These are phyloP conservation scores for Darevskia mixta DNA, from an alignment of 2,797 vertebrate species.

Conservation along the genomic window DNA sequence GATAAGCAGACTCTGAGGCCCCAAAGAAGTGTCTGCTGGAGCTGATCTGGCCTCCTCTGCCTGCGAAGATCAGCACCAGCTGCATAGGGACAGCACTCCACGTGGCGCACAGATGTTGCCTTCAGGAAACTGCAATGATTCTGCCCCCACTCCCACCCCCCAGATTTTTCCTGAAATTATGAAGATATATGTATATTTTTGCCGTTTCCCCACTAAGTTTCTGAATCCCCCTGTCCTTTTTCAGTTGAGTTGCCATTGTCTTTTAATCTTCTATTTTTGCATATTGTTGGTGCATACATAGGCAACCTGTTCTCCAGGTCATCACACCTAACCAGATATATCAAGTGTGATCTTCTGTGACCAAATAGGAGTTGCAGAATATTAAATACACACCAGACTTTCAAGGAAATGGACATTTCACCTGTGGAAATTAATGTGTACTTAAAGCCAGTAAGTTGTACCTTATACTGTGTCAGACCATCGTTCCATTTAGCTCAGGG, in stretches of 20 bases:
- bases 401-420: neutral
- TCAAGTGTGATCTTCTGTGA: neutral
- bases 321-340: too few relatives aligned
- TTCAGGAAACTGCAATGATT: conserved; percentile 3
- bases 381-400: neutral
- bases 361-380: neutral
- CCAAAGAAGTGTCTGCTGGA: neutral
- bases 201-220: neutral
- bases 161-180: neutral
- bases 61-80: conserved; percentile 41
- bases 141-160: neutral
- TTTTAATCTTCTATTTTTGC: neutral
- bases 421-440: neutral
- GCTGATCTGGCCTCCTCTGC: conserved; percentile 13
- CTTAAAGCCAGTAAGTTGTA: neutral
- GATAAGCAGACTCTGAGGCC: neutral
- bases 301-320: too few relatives aligned
- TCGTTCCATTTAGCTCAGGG: neutral
- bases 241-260: neutral
- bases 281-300: neutral
- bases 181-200: neutral
- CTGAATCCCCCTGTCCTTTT: neutral
- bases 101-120: conserved; percentile 36
- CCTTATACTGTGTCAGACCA: neutral
- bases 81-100: conserved; percentile 38